Evolutionary conservation across 64 coral and sea anemone species (phyloP), one percentile per base, ranked within the genome.

Genomic region (Exaiptasia diaphana): DNA sequence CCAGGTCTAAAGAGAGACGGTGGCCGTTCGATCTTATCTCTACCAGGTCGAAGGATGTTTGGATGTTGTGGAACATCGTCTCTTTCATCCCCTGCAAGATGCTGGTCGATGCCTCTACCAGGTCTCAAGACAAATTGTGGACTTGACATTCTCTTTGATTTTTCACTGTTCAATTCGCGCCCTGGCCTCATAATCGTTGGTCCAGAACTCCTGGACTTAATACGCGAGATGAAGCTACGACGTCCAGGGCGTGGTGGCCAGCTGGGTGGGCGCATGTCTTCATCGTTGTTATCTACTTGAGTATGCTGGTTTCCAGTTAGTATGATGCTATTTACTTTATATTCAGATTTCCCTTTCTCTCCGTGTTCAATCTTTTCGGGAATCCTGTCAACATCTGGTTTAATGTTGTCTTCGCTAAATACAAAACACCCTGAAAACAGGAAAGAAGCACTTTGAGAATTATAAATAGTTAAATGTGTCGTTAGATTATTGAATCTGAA

Each of bases 361-460:
- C 69, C 69, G 14, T 73, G 69, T 32, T 73, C 69, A 6, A 73
- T 4, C 44, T 73, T 73, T 49, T 73, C 69, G 4, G 69, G 69
- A 28, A 73, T 40, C 15, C 27, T 73, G 26, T 73, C 30, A 12
- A 33, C 67, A 41, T 44, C 36, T 71, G 67, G 67, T 38, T 33
- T 27, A 10, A 71, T 1, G 23, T 46, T 36, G 17, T 65, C 61
- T 14, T 65, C 32, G 22, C 20, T 35, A 35, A 35, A 28, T 15
- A 15, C 14, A 1, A 65, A 65, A 65, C 61, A 65, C 0, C 61
- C 61, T 65, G 26, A 29, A 31, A 65, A 18, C 38, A 3, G 29
- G 13, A 65, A 65, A 25, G 14, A 4, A 65, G n/a, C n/a, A n/a
- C n/a, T n/a, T n/a, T n/a, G n/a, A n/a, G n/a, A n/a, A n/a, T n/a